Conservation (phyloP, 2,888 invertebrate species). For the Mimas tiliae region DNA sequence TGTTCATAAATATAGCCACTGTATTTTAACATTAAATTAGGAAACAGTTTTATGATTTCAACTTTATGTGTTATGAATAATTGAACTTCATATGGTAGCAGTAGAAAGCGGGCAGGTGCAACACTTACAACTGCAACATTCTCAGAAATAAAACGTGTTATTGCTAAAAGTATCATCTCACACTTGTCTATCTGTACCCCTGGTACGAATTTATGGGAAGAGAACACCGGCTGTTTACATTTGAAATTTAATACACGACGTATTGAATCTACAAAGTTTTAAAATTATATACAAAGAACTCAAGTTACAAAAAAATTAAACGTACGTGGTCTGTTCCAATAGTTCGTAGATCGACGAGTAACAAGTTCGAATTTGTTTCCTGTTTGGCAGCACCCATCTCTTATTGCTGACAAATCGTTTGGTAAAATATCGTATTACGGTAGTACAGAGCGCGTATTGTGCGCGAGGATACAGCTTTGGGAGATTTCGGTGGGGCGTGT, state of each 20-base stretch:
- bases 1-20: not conserved
- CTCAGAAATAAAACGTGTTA: slow-evolving; percentile 23
- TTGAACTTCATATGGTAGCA: not conserved
- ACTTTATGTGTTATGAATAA: slow-evolving; percentile 7
- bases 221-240: slow-evolving; percentile 48
- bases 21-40: not conserved
- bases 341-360: slow-evolving; percentile 60
- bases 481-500: slow-evolving; percentile 67
- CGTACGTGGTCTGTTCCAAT: slow-evolving; percentile 56
- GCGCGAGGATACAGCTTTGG: slow-evolving; percentile 46
- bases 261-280: slow-evolving; percentile 51
- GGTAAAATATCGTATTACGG: slow-evolving; percentile 78
- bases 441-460: slow-evolving; percentile 48
- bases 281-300: slow-evolving; percentile 58
- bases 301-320: slow-evolving; percentile 57
- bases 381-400: slow-evolving; percentile 76
- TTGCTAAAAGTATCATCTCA: slow-evolving; percentile 12
- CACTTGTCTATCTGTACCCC: slow-evolving; percentile 17
- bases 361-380: slow-evolving; percentile 78
- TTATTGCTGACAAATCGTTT: slow-evolving; percentile 73
- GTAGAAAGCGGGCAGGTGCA: slow-evolving; percentile 8
- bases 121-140: slow-evolving; percentile 1
- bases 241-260: slow-evolving; percentile 51
- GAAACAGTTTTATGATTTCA: not conserved
- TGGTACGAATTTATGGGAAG: slow-evolving; percentile 44